Evolutionary conservation across 2,797 vertebrate genomes (phyloP).

Genomic region (Enteromius afrohamiltoni): DNA sequence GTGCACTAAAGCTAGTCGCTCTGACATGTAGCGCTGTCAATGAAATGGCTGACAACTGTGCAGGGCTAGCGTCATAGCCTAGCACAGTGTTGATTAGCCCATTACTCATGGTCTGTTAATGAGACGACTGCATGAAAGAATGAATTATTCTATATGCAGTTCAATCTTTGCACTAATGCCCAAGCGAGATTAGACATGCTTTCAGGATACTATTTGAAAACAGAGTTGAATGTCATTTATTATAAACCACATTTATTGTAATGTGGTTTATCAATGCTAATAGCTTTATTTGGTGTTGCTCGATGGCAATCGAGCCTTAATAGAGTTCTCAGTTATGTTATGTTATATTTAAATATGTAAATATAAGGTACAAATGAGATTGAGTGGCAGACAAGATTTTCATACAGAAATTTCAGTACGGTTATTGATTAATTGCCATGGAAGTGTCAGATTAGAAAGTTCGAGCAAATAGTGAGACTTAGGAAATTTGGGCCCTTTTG

Average conservation of each 20-base stretch:
- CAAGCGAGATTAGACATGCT: constrained; percentile 7
- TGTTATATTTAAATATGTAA: not conserved
- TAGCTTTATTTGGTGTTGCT: not conserved
- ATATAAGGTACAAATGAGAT: not conserved
- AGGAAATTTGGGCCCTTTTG: not conserved
- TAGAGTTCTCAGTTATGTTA: not conserved
- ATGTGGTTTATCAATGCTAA: constrained; percentile 23
- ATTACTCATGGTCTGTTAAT: constrained; percentile 51
- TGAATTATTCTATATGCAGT: constrained; percentile 8
- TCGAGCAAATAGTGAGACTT: not conserved
- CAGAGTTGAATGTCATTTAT: not conserved
- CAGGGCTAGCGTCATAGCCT: constrained; percentile 14
- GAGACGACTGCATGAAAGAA: constrained; percentile 7
- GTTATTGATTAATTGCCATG: not conserved
- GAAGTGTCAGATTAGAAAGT: not conserved
- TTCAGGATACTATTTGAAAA: constrained; percentile 13
- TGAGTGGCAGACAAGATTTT: constrained; percentile 7
- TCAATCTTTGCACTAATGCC: constrained; percentile 25
- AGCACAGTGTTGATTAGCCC: constrained; percentile 44
- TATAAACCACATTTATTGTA: constrained; percentile 9
- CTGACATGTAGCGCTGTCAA: constrained; percentile 28
- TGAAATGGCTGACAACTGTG: constrained; percentile 26
- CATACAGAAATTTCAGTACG: not conserved
- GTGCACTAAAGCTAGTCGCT: constrained; percentile 20
- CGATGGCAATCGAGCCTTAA: not conserved